Evolutionary conservation across 1,140 invertebrate genomes (phyloP).

Genomic region (Drosophila obscura): DNA sequence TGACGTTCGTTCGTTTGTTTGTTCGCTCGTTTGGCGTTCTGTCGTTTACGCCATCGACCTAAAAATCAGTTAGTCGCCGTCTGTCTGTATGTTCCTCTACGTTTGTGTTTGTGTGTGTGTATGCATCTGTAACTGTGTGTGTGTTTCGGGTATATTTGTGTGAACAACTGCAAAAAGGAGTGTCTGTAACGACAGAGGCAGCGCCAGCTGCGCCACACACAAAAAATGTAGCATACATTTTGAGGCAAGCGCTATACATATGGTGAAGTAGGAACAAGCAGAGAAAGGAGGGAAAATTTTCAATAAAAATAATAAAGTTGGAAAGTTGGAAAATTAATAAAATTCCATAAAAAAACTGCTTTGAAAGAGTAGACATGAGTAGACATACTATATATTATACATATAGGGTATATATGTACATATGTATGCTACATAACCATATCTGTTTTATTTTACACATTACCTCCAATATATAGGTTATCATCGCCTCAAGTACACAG

Average conservation of each 20-base stretch:
- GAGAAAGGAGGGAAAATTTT: slow-evolving; percentile 9
- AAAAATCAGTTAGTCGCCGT: slow-evolving; percentile 74
- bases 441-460: too few species aligned
- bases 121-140: slow-evolving; percentile 28
- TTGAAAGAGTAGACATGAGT: too few species aligned
- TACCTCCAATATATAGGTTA: slow-evolving; percentile 37
- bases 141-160: slow-evolving; percentile 42
- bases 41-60: slow-evolving; percentile 76
- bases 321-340: too few species aligned
- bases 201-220: slow-evolving; percentile 40
- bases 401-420: too few species aligned
- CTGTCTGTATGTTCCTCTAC: slow-evolving; percentile 39
- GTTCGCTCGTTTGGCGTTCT: slow-evolving; percentile 47
- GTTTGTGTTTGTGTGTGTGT: slow-evolving; percentile 14
- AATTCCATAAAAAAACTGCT: too few species aligned
- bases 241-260: slow-evolving; percentile 45
- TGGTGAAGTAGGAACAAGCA: too few species aligned
- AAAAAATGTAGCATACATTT: slow-evolving; percentile 76
- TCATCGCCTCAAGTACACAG: slow-evolving; percentile 14
- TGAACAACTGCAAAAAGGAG: slow-evolving; percentile 69
- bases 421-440: too few species aligned
- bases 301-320: slow-evolving; percentile 12
- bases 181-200: slow-evolving; percentile 61
- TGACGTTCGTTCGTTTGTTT: slow-evolving; percentile 4
- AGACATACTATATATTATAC: too few species aligned